Percentiles rank a stretch among this genome's conserved stretches.
Evolutionary conservation across 2,797 vertebrate species (phyloP).

Genomic region (Hydrolagus colliei): DNA sequence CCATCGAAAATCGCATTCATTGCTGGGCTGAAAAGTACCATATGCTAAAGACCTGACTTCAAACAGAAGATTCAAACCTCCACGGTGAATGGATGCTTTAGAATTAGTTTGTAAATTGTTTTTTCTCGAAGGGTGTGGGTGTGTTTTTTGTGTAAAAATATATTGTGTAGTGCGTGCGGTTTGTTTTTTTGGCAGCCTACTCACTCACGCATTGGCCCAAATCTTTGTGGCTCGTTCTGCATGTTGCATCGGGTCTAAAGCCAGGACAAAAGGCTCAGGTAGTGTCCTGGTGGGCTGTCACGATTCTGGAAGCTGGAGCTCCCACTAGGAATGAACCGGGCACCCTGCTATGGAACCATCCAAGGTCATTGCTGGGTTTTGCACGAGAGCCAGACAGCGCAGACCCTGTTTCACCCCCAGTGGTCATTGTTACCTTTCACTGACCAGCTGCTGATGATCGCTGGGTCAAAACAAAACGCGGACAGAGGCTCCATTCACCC

Average conservation of each 20-base stretch:
- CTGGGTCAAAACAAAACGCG: constrained; percentile 50
- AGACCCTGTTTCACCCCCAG: constrained; percentile 43
- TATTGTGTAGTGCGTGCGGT: constrained; percentile 27
- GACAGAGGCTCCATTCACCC: constrained; percentile 51
- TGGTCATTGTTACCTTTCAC: constrained; percentile 54
- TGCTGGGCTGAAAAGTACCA: background rate
- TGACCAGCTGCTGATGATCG: constrained; percentile 68
- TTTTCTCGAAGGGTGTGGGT: background rate
- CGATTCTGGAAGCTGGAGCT: constrained; percentile 44
- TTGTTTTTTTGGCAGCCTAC: constrained; percentile 42
- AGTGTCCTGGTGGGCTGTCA: constrained; percentile 36
- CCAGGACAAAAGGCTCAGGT: constrained; percentile 42
- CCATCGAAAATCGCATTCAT: background rate
- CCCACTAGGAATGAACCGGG: constrained; percentile 50
- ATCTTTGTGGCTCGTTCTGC: constrained; percentile 39
- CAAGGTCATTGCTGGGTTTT: constrained; percentile 55
- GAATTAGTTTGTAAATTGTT: constrained; percentile 28
- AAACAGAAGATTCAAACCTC: constrained; percentile 18
- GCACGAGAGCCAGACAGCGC: constrained; percentile 47
- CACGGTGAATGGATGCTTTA: background rate
- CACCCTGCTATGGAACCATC: constrained; percentile 45
- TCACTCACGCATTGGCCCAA: constrained; percentile 38
- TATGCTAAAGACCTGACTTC: background rate
- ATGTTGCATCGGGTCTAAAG: constrained; percentile 45
- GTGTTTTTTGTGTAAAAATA: constrained; percentile 37